These are phyloP conservation scores for Diarsia dahlii DNA, from an alignment of 2,888 invertebrate species.

Conservation along the genomic window DNA sequence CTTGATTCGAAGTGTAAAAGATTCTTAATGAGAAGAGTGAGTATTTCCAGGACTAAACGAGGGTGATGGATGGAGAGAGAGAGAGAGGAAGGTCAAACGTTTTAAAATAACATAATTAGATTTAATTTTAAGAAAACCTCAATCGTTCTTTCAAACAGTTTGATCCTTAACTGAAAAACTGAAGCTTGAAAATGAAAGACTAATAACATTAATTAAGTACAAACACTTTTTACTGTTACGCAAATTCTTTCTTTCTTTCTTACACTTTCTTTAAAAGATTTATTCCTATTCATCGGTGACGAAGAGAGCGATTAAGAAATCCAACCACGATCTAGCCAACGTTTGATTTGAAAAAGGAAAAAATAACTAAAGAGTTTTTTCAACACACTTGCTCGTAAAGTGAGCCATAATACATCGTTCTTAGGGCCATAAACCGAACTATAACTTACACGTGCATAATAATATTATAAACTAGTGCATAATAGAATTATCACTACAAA, in stretches of 20 bases:
- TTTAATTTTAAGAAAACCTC: neutral
- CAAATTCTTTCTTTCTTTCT: slow-evolving; percentile 29
- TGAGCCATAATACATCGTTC: too few relatives aligned
- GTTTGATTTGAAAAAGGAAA: slow-evolving; percentile 36
- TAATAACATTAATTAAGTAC: slow-evolving; percentile 43
- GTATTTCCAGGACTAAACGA: neutral
- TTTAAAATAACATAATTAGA: neutral
- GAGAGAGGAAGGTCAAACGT: neutral
- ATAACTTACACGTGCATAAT: too few relatives aligned
- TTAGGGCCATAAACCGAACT: too few relatives aligned
- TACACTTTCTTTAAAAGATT: slow-evolving; percentile 23
- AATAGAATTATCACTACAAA: too few relatives aligned
- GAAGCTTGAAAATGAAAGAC: slow-evolving; percentile 26
- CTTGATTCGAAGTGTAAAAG: neutral
- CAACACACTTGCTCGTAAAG: too few relatives aligned
- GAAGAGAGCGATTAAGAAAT: slow-evolving; percentile 32
- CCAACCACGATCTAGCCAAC: slow-evolving; percentile 39
- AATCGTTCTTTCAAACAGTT: neutral
- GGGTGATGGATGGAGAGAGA: neutral
- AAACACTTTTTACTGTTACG: slow-evolving; percentile 35
- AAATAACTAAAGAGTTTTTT: slow-evolving; percentile 21
- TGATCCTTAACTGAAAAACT: slow-evolving; percentile 5
- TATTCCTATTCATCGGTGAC: slow-evolving; percentile 46
- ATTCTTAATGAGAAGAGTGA: neutral
- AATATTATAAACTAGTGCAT: too few relatives aligned